Conservation (phyloP, 2,113 vertebrate genomes). For the Callipepla squamata region DNA sequence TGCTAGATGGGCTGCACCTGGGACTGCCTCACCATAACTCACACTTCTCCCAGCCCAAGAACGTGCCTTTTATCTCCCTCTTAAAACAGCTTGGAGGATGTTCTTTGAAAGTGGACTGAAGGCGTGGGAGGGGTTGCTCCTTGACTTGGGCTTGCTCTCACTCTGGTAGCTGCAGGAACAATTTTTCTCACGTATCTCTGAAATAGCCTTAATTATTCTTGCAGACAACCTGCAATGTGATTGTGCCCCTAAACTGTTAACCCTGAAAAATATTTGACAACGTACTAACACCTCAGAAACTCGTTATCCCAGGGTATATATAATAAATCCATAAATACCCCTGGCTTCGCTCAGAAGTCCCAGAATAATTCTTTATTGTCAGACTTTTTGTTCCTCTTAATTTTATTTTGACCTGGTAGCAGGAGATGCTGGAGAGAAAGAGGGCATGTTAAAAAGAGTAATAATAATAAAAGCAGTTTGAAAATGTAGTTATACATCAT, state of each 20-base stretch:
- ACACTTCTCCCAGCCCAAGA: not conserved
- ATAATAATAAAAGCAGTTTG: not conserved
- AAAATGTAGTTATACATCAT: not conserved
- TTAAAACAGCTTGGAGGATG: not conserved
- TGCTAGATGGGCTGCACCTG: not conserved
- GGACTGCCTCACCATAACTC: not conserved
- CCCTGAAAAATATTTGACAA: conserved; percentile 69
- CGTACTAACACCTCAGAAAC: conserved; percentile 46
- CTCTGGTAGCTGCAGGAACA: conserved; percentile 4
- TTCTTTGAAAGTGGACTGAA: not conserved
- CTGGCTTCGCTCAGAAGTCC: not conserved
- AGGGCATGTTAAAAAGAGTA: not conserved
- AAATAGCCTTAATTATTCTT: conserved; percentile 66
- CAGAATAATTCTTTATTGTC: not conserved
- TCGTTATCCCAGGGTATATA: conserved; percentile 45
- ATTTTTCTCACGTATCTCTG: conserved; percentile 37
- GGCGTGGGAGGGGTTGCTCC: not conserved
- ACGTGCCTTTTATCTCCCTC: not conserved
- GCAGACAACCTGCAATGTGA: conserved; percentile 52
- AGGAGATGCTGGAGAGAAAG: not conserved
- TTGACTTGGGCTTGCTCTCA: conserved; percentile 20
- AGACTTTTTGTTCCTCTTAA: rapidly evolving
- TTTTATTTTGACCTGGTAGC: not conserved
- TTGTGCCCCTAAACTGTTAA: conserved; percentile 71
- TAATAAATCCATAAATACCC: conserved; percentile 48